Evolutionary conservation across 1,140 invertebrate species (phyloP).

Genomic region (Diuraphis noxia): DNA sequence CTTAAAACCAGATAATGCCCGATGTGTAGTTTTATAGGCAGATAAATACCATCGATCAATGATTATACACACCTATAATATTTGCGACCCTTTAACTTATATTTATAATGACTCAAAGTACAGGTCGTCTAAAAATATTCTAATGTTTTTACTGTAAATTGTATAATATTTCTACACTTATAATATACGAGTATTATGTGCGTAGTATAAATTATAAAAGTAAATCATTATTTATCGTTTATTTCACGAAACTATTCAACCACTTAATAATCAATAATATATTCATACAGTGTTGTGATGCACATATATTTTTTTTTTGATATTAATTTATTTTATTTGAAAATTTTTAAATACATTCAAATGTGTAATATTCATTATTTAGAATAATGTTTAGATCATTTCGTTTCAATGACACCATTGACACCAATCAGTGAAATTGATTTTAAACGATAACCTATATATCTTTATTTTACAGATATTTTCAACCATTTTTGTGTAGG

Average conservation of each 20-base stretch:
- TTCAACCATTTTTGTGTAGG: not conserved
- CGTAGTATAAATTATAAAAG: not conserved
- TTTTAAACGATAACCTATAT: not conserved
- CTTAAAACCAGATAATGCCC: not conserved
- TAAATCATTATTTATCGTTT: not conserved
- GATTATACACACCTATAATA: not conserved
- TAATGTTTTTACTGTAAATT: not conserved
- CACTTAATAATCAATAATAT: not conserved
- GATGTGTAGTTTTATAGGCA: not conserved
- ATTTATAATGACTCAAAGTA: not conserved
- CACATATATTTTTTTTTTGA: not conserved
- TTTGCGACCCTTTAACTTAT: not conserved
- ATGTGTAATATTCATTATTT: not conserved
- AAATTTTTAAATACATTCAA: no score
- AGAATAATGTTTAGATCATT: not conserved
- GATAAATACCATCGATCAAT: not conserved
- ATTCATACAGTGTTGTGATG: not conserved
- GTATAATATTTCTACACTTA: not conserved
- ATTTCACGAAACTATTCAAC: not conserved
- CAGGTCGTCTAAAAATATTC: not conserved
- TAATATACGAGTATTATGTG: not conserved
- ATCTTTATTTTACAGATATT: not conserved
- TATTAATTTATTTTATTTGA: not conserved
- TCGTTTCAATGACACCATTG: not conserved
- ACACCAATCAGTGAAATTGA: not conserved